These are phyloP conservation scores for Nebria brevicollis DNA, from an alignment of 2,888 invertebrate genomes.

Conservation along the genomic window DNA sequence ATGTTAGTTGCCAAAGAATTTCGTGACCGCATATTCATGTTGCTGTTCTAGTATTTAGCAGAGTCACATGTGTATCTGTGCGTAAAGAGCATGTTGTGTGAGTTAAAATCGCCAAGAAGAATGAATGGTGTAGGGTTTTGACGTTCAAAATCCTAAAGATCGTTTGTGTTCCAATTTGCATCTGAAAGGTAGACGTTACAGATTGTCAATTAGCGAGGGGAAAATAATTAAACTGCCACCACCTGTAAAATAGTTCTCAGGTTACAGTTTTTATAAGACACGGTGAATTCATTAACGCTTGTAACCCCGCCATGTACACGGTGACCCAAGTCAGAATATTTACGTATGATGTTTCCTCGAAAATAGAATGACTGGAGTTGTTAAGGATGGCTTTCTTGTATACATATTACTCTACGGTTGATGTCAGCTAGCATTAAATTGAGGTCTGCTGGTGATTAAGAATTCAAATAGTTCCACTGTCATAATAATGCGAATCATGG, in stretches of 20 bases:
- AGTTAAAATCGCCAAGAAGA: neutral
- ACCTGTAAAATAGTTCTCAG: neutral
- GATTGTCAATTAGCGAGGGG: neutral
- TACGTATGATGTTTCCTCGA: too few species aligned
- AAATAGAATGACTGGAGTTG: neutral
- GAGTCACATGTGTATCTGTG: neutral
- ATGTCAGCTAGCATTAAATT: neutral
- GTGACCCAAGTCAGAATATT: too few species aligned
- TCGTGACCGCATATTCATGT: neutral
- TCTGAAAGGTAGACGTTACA: neutral
- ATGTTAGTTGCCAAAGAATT: neutral
- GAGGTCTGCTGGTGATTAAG: too few species aligned
- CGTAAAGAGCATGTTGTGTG: neutral
- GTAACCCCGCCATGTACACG: neutral
- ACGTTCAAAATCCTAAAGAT: neutral
- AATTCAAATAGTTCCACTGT: too few species aligned
- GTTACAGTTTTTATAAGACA: neutral
- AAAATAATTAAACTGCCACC: neutral
- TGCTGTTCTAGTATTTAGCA: too few species aligned
- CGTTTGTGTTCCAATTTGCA: neutral
- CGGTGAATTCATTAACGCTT: neutral
- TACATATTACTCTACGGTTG: neutral
- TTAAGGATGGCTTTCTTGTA: neutral
- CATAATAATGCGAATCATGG: too few species aligned
- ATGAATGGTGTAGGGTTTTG: neutral